Conservation (phyloP, 2,888 invertebrate genomes). For the Brenthis daphne region DNA sequence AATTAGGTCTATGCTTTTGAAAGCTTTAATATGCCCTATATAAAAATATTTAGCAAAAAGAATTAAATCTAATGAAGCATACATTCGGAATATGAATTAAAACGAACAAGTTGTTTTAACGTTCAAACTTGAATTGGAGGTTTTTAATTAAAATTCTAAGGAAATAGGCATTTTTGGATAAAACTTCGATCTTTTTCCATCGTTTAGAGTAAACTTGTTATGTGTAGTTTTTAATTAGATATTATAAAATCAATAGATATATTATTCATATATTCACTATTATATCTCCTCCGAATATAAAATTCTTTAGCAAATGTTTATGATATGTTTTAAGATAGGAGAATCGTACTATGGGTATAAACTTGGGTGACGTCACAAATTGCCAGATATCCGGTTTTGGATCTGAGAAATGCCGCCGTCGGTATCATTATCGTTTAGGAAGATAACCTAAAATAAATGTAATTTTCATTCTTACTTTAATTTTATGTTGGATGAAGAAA, state of each 20-base stretch:
- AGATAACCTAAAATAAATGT: constrained; percentile 13
- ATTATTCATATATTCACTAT: not conserved
- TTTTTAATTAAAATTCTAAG: too few relatives aligned
- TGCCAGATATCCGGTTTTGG: constrained; percentile 41
- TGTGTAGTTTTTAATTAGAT: not conserved
- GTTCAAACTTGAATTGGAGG: too few relatives aligned
- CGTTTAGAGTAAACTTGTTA: constrained; percentile 5
- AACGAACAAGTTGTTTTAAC: too few relatives aligned
- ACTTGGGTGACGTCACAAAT: constrained; percentile 31
- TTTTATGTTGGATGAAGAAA: not conserved
- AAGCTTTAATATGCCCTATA: too few relatives aligned
- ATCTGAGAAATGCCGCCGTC: constrained; percentile 17
- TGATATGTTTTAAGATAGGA: not conserved
- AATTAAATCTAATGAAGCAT: too few relatives aligned
- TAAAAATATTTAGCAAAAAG: too few relatives aligned
- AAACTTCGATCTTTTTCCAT: not conserved
- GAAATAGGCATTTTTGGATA: too few relatives aligned
- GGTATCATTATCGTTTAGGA: constrained; percentile 11
- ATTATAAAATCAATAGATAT: constrained; percentile 1
- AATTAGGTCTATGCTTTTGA: too few relatives aligned
- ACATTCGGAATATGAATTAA: too few relatives aligned
- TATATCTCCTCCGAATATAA: not conserved
- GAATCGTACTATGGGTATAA: not conserved
- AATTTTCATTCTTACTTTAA: not conserved
- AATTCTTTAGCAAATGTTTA: not conserved